Evolutionary conservation across 1,140 invertebrate genomes (phyloP).

Genomic region (Bombus ignitus): DNA sequence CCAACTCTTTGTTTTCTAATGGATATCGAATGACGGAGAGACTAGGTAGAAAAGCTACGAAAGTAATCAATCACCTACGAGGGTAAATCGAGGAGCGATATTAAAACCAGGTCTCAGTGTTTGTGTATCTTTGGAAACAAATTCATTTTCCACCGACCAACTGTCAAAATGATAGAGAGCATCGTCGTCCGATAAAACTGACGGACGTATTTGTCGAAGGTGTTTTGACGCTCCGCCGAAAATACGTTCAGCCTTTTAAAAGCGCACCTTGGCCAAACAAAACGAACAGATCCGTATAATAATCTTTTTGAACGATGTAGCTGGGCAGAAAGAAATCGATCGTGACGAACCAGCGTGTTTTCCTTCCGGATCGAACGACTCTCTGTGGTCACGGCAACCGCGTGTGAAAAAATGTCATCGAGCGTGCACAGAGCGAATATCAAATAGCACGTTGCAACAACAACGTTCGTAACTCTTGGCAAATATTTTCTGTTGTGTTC

Average conservation of each 20-base stretch:
- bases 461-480: background rate
- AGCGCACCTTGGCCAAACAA: background rate
- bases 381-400: background rate
- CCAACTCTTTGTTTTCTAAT: background rate
- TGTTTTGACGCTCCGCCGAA: background rate
- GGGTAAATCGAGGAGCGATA: background rate
- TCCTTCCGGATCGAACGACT: background rate
- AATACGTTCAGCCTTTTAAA: background rate
- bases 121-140: background rate
- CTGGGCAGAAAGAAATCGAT: background rate
- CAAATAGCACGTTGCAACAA: background rate
- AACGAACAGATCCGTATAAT: background rate
- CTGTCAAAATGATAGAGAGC: background rate
- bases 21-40: background rate
- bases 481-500: background rate
- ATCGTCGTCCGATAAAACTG: background rate
- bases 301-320: background rate
- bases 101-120: background rate
- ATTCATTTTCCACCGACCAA: background rate
- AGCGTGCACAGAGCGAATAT: background rate
- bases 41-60: background rate
- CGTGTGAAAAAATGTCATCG: background rate
- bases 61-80: constrained; percentile 1
- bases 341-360: background rate
- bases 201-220: background rate